These are phyloP conservation scores for Hemicrepidius hirtus DNA, from an alignment of 2,888 invertebrate genomes.

Conservation along the genomic window DNA sequence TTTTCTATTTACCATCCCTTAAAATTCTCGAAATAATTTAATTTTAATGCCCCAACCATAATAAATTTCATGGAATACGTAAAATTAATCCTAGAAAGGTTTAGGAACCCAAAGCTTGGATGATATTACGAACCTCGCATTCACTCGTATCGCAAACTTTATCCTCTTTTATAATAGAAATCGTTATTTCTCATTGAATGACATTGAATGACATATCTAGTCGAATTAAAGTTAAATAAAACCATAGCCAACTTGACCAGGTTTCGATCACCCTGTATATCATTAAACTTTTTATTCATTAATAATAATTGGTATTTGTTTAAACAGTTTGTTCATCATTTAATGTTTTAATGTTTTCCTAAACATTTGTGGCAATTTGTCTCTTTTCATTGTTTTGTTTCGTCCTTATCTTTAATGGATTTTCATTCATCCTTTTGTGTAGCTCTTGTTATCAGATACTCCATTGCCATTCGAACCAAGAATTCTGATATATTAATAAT, in stretches of 20 bases:
- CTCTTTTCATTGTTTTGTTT: constrained; percentile 2
- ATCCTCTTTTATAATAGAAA: too few relatives aligned
- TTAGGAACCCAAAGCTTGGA: too few relatives aligned
- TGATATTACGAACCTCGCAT: too few relatives aligned
- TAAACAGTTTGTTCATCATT: too few relatives aligned
- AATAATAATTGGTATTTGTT: too few relatives aligned
- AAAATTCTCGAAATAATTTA: constrained; percentile 1
- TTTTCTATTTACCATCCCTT: constrained; percentile 1
- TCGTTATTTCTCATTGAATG: too few relatives aligned
- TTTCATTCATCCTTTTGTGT: constrained; percentile 18
- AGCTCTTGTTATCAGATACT: constrained; percentile 14
- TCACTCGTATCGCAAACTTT: too few relatives aligned
- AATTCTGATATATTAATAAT: background rate
- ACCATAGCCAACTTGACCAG: too few relatives aligned
- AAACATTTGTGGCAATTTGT: constrained; percentile 12
- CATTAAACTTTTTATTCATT: too few relatives aligned
- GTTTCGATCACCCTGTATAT: too few relatives aligned
- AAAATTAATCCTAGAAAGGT: background rate
- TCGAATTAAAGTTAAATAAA: too few relatives aligned
- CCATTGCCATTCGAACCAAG: background rate
- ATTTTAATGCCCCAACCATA: background rate
- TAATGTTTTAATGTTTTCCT: background rate
- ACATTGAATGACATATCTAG: too few relatives aligned
- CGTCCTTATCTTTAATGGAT: constrained; percentile 22
- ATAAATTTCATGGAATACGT: background rate